phyloP scores from a whole-genome alignment of 2,888 invertebrate species.

The Aplocera efformata region DNA sequence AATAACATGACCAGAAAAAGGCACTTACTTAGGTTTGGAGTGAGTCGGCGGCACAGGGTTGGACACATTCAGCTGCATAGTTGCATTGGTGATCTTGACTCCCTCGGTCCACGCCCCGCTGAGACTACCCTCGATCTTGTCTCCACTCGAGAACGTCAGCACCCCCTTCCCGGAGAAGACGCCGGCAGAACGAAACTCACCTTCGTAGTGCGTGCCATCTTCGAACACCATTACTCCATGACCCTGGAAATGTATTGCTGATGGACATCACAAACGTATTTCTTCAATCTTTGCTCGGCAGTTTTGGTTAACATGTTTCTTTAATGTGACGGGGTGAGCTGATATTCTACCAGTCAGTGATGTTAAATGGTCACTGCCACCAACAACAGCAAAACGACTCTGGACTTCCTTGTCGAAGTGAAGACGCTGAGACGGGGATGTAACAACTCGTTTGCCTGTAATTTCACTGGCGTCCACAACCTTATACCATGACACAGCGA shows the following conservation, averaged over 20 bases:
- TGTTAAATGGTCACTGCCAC: no score
- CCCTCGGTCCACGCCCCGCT: slow-evolving; percentile 89
- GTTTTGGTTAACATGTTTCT: no score
- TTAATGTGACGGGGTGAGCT: no score
- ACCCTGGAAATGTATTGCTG: slow-evolving; percentile 77
- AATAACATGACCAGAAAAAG: slow-evolving; percentile 1
- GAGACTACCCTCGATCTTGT: slow-evolving; percentile 86
- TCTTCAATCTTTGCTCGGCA: no score
- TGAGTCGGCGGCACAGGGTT: slow-evolving; percentile 78
- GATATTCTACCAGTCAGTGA: no score
- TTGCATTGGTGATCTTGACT: slow-evolving; percentile 87
- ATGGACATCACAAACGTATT: no score
- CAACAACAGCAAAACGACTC: no score
- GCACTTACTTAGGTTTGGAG: slow-evolving; percentile 37
- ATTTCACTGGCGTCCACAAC: no score
- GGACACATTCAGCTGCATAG: slow-evolving; percentile 83
- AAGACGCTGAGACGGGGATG: no score
- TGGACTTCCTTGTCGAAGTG: no score
- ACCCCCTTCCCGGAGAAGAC: slow-evolving; percentile 90
- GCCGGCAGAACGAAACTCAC: slow-evolving; percentile 89
- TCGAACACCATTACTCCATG: slow-evolving; percentile 93
- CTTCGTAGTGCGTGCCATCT: slow-evolving; percentile 93
- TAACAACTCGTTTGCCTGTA: no score
- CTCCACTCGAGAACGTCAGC: slow-evolving; percentile 89
- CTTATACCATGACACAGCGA: no score